Evolutionary conservation across 2,888 invertebrate species (phyloP), one percentile per base, ranked within the genome.

Genomic region (Achlya flavicornis): DNA sequence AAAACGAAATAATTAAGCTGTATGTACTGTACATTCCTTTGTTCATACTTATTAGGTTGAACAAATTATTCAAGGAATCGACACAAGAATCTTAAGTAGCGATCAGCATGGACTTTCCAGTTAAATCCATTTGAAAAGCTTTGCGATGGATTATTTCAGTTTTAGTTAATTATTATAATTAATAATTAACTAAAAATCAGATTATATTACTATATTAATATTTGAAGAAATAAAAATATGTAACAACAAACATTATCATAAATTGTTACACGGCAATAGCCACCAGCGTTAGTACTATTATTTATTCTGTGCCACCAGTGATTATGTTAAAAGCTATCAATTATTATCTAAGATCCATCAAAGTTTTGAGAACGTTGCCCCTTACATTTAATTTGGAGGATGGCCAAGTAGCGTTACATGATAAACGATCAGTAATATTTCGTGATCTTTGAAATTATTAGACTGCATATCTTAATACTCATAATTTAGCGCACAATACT

Each of bases 1-100:
- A 66, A 72, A 74, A 74, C 69, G 60, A 43, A 60, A 60, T 6
- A 43, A 43, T 19, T 60, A 60, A 43, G 41, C 60, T 43, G 41
- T 60, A 43, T 60, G 60, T 41, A 12, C 60, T 60, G 60, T 41
- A 12, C 60, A 60, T 41, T 26, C 41, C 26, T 14, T 19, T 43
- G 26, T 41, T 2, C 41, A 60, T 35, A 38, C 8, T 38, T 35
- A 26, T 60, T 26, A 41, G 19, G 35, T 19, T 10, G n/a, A 59
- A 35, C 6, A 7, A 35, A 33, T 41, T 41, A n/a, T 5, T 14
- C 2, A n/a, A 7, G 14, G n/a, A 46, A 46, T 6, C 7, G 7
- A n/a, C n/a, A 6, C 46, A n/a, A n/a, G 46, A n/a, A 46, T n/a
- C n/a, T 46, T 46, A 6, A 1, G 46, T 7, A 46, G 46, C 5